Evolutionary conservation across 2,888 invertebrate species (phyloP).

Genomic region (Dynastes maya): DNA sequence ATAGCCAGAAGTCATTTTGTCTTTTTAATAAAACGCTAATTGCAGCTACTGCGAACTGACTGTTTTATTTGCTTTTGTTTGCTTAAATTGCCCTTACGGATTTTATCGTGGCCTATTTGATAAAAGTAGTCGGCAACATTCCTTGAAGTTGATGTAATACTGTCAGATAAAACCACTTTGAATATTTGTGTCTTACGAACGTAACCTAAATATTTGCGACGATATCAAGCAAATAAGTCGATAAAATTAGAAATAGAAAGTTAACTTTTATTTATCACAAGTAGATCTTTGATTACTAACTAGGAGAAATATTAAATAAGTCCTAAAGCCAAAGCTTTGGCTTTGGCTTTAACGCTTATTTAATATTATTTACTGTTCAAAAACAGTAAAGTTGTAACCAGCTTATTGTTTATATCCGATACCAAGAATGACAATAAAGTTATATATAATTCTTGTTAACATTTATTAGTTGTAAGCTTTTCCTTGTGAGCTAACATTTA

Average conservation of each 20-base stretch:
- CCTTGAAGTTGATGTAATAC: background rate
- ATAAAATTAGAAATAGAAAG: background rate
- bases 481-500: no score
- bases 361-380: no score
- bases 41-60: constrained; percentile 42
- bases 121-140: constrained; percentile 4
- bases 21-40: constrained; percentile 50
- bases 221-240: background rate
- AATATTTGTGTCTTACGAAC: background rate
- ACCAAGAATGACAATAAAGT: no score
- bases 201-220: background rate
- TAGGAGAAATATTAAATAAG: no score
- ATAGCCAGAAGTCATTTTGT: constrained; percentile 49
- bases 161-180: background rate
- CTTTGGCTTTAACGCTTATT: no score
- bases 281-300: no score
- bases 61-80: constrained; percentile 34
- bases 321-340: no score
- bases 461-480: no score
- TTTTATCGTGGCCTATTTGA: constrained; percentile 23
- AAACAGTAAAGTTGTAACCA: no score
- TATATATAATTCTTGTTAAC: no score
- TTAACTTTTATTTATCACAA: no score
- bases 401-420: no score
- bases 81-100: constrained; percentile 12